Conservation (phyloP, 2,797 vertebrate species). For the Leuciscus waleckii region DNA sequence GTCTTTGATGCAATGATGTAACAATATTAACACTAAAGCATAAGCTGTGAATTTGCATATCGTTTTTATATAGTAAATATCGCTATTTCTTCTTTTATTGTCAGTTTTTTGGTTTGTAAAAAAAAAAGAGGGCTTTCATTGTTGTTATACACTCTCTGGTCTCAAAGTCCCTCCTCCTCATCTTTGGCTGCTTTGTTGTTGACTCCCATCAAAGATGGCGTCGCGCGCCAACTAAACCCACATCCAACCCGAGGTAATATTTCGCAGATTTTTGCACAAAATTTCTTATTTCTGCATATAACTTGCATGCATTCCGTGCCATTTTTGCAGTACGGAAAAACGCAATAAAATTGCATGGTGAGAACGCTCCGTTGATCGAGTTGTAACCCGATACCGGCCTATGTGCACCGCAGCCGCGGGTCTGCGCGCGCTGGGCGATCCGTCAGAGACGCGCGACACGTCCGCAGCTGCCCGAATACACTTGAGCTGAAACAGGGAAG, state of each 20-base stretch:
- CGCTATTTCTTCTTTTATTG: background rate
- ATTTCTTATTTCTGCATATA: background rate
- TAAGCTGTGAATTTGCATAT: background rate
- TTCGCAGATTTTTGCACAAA: slow-evolving; percentile 52
- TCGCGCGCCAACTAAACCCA: slow-evolving; percentile 78
- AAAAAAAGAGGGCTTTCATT: background rate
- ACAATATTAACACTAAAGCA: background rate
- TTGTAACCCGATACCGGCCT: slow-evolving; percentile 46
- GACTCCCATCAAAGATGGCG: slow-evolving; percentile 80
- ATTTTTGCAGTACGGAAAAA: background rate
- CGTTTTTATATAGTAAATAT: background rate
- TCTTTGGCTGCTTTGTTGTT: slow-evolving; percentile 73
- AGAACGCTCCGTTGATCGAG: background rate
- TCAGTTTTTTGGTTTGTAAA: slow-evolving; percentile 61
- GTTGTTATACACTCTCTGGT: slow-evolving; percentile 63
- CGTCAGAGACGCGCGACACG: slow-evolving; percentile 13
- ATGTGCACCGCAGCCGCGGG: slow-evolving; percentile 38
- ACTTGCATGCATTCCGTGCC: background rate
- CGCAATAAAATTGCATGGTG: slow-evolving; percentile 34
- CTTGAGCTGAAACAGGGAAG: slow-evolving; percentile 50
- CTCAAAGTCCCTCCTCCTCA: slow-evolving; percentile 68
- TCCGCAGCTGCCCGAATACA: slow-evolving; percentile 31
- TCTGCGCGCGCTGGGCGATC: slow-evolving; percentile 19
- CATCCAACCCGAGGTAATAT: slow-evolving; percentile 73
- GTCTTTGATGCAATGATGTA: background rate